Conservation (phyloP, 2,797 vertebrate genomes). For the Amblyopsis hoosieri region DNA sequence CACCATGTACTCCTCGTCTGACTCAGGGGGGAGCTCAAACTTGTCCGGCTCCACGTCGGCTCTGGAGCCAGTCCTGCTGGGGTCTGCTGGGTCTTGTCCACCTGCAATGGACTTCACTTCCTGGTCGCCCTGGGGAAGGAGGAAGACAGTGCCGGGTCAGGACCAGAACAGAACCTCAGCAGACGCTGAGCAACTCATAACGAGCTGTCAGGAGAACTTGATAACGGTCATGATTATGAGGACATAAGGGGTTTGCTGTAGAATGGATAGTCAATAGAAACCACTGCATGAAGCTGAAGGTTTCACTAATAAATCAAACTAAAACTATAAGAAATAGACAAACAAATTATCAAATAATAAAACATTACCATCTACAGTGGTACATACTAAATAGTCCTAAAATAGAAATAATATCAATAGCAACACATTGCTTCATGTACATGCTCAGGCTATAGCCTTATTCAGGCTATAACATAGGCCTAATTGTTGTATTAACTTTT, state of each 20-base stretch:
- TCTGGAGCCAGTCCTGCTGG: conserved; percentile 27
- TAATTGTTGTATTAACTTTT: not conserved
- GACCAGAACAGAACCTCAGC: not conserved
- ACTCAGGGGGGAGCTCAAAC: conserved; percentile 84
- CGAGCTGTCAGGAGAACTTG: no score
- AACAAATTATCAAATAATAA: not conserved
- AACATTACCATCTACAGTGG: not conserved
- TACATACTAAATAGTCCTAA: not conserved
- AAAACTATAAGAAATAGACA: no score
- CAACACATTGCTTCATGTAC: no score
- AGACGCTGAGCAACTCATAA: not conserved
- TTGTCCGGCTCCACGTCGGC: conserved; percentile 73
- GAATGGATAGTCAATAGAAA: not conserved
- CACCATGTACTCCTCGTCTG: conserved; percentile 95
- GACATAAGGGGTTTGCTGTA: not conserved
- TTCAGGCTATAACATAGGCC: not conserved
- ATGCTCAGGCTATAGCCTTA: not conserved
- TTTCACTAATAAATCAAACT: no score
- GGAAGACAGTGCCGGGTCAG: not conserved
- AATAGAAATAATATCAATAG: not conserved
- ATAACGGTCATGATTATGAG: not conserved
- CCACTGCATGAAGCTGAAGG: no score
- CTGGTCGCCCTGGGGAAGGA: conserved; percentile 83
- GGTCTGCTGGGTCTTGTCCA: conserved; percentile 55
- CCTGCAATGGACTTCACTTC: conserved; percentile 69